These are phyloP conservation scores for Oreocharis arfaki DNA, from an alignment of 2,113 vertebrate genomes.

Conservation along the genomic window DNA sequence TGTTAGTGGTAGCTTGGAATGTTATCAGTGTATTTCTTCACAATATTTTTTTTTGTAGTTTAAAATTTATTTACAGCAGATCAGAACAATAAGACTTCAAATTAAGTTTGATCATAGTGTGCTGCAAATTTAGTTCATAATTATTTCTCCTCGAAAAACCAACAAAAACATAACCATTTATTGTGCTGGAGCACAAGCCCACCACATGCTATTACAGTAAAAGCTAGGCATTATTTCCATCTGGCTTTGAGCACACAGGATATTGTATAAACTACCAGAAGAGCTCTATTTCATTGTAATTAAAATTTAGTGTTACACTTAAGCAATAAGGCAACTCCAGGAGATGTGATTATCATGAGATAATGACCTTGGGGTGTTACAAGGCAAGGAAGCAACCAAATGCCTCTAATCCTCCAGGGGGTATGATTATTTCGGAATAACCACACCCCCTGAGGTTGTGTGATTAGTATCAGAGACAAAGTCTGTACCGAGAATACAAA, in stretches of 20 bases:
- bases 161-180: slow-evolving; percentile 54
- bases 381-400: slow-evolving; percentile 75
- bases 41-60: not conserved
- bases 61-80: not conserved
- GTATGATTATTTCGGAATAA: slow-evolving; percentile 70
- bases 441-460: slow-evolving; percentile 55
- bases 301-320: slow-evolving; percentile 83
- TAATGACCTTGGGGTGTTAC: slow-evolving; percentile 80
- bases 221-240: slow-evolving; percentile 75
- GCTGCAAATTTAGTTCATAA: slow-evolving; percentile 19
- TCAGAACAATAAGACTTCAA: not conserved
- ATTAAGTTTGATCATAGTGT: not conserved
- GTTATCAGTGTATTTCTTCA: not conserved
- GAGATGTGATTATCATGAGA: slow-evolving; percentile 82
- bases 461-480: slow-evolving; percentile 59
- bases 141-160: not conserved
- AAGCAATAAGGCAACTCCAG: slow-evolving; percentile 78
- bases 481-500: slow-evolving; percentile 61
- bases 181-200: slow-evolving; percentile 52
- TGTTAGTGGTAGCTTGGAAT: not conserved
- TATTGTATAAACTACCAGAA: slow-evolving; percentile 77
- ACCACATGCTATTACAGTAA: slow-evolving; percentile 66
- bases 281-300: slow-evolving; percentile 82
- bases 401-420: slow-evolving; percentile 69
- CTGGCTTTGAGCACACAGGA: slow-evolving; percentile 77